These are phyloP conservation scores for Gephyroberyx darwinii DNA, from an alignment of 2,797 vertebrate genomes.

Conservation along the genomic window DNA sequence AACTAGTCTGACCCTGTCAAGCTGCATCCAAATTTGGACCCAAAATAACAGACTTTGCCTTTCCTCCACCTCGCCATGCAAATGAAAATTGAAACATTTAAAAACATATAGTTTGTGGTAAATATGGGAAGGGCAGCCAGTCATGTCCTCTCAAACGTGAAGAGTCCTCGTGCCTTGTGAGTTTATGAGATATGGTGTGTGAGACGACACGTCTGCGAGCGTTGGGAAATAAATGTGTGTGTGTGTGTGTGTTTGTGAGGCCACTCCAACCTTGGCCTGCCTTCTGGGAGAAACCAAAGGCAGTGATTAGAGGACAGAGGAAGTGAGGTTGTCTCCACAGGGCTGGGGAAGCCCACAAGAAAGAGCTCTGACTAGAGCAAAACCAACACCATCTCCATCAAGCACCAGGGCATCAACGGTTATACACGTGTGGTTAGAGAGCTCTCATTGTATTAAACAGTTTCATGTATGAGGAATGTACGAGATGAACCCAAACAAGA, in stretches of 20 bases:
- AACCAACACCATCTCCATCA: conserved; percentile 58
- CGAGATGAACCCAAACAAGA: background rate
- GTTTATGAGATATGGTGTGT: conserved; percentile 46
- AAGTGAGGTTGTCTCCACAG: conserved; percentile 55
- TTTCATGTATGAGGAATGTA: background rate
- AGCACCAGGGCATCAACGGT: conserved; percentile 36
- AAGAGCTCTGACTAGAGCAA: conserved; percentile 54
- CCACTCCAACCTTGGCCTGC: conserved; percentile 48
- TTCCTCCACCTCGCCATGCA: conserved; percentile 12
- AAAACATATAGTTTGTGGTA: conserved; percentile 73
- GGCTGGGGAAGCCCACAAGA: conserved; percentile 71
- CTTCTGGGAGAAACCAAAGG: conserved; percentile 64
- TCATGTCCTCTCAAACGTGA: background rate
- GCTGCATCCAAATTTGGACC: conserved; percentile 17
- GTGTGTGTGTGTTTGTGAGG: conserved; percentile 32
- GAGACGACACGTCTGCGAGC: conserved; percentile 20
- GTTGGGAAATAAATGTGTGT: conserved; percentile 38
- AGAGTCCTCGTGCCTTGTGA: conserved; percentile 22
- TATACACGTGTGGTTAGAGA: background rate
- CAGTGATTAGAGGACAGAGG: conserved; percentile 75
- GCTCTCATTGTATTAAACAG: background rate
- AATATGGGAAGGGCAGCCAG: conserved; percentile 53
- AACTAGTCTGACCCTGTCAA: conserved; percentile 12
- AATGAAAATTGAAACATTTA: conserved; percentile 43
- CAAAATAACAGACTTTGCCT: conserved; percentile 62